Base-by-base conservation (phyloP, 2,888 invertebrate genomes). In the Oligia latruncula region DNA sequence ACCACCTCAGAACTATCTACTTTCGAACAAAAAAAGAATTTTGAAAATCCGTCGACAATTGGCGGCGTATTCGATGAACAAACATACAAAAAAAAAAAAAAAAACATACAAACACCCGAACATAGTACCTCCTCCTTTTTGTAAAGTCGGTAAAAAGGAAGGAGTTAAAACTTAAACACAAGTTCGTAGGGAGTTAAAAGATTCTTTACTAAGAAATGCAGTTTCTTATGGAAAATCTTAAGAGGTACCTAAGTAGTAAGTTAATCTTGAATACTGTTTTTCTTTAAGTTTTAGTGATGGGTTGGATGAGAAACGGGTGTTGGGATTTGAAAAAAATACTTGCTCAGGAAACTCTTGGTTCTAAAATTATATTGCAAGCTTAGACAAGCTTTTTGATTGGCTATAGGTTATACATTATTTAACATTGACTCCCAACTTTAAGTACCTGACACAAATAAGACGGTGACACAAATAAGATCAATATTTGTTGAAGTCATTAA, bases 191-290 rank as follows among this genome's bases (percentile, higher is more conserved):
- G 43, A 84, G 46, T 62, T 85, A 76, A 58, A 71, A 74, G 71
- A 74, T 74, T 80, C 29, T 80, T 80, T 87, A 70, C 65, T 66
- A 74, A 66, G n/a, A 77, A 84, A 52, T 72, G 65, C 23, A 77
- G 64, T 77, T 87, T 80, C 62, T 84, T 64, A 68, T 13, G 43
- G 29, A 66, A 74, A 46, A 64, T 67, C 58, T 77, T 84, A 58
- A 17, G 20, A 68, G n/a, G 4, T 43, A 35, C 35, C 35, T 35
- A 85, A 77, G 66, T 77, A 71, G 70, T 66, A 76, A 66, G 46
- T 58, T 35, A 65, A 83, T 62, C 65, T 46, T 74, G 8, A n/a
- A 62, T 20, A 29, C 17, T 13, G 20, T 49, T 78, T 78, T 71
- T 64, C 23, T 67, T 84, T 62, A 9, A 67, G 66, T 35, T 81